These are phyloP conservation scores for Ectropis crepuscularia DNA, from an alignment of 2,888 invertebrate genomes.

Conservation along the genomic window DNA sequence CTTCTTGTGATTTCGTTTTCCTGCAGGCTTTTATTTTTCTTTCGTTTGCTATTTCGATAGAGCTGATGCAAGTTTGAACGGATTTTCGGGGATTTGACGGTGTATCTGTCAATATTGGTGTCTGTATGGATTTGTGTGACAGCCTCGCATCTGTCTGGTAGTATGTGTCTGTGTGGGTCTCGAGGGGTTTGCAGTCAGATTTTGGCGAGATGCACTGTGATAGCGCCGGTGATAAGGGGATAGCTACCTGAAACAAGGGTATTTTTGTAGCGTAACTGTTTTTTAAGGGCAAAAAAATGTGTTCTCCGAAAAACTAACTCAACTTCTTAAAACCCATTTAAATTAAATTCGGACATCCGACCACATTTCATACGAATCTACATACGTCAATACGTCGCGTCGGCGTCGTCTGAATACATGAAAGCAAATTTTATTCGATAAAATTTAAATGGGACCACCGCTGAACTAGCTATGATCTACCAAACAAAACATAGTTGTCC, in stretches of 20 bases:
- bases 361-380: too few species aligned
- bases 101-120: conserved; percentile 33
- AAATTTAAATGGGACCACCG: too few species aligned
- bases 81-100: conserved; percentile 43
- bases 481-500: too few species aligned
- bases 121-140: conserved; percentile 47
- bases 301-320: too few species aligned
- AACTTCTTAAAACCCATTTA: background rate
- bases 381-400: too few species aligned
- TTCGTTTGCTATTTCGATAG: conserved; percentile 36
- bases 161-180: conserved; percentile 8
- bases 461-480: too few species aligned
- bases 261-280: conserved; percentile 3
- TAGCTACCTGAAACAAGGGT: conserved; percentile 63
- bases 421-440: too few species aligned
- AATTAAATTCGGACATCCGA: too few species aligned
- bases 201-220: conserved; percentile 36
- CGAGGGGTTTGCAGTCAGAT: conserved; percentile 34
- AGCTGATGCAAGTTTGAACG: conserved; percentile 54
- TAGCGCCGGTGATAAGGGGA: conserved; percentile 51
- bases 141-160: conserved; percentile 36
- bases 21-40: conserved; percentile 37
- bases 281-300: too few species aligned
- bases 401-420: too few species aligned
- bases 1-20: conserved; percentile 58